These are phyloP conservation scores for Sebastes vulpes DNA, from an alignment of 2,797 vertebrate species.

Conservation along the genomic window DNA sequence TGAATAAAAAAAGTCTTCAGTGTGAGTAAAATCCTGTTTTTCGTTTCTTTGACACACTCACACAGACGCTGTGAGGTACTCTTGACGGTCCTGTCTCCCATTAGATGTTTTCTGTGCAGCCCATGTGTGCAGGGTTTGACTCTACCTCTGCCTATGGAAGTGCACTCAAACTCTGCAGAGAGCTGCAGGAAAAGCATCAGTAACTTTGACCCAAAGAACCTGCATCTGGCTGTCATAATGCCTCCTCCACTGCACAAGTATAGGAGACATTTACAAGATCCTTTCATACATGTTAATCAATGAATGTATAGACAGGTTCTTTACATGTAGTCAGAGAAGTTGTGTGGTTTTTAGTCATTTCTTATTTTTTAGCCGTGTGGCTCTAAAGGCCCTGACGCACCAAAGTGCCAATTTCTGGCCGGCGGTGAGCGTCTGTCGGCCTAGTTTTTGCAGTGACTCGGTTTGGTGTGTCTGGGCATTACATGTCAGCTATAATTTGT, in stretches of 20 bases:
- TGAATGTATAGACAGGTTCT: background rate
- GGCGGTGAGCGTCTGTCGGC: background rate
- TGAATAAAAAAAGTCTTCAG: slow-evolving; percentile 44
- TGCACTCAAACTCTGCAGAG: slow-evolving; percentile 27
- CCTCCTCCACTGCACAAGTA: slow-evolving; percentile 18
- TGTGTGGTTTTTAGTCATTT: background rate
- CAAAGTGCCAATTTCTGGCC: background rate
- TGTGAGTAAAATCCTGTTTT: slow-evolving; percentile 41
- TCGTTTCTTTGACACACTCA: slow-evolving; percentile 33
- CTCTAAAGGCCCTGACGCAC: background rate
- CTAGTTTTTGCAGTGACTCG: background rate
- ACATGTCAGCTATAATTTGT: background rate
- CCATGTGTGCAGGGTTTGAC: slow-evolving; percentile 67
- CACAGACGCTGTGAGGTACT: slow-evolving; percentile 29
- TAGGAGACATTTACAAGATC: slow-evolving; percentile 36
- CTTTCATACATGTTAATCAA: background rate
- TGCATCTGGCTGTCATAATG: slow-evolving; percentile 61
- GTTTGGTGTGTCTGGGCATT: background rate
- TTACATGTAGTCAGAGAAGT: background rate
- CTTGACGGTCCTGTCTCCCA: slow-evolving; percentile 45
- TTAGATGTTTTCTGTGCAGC: slow-evolving; percentile 65
- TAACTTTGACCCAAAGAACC: slow-evolving; percentile 41
- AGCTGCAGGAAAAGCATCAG: slow-evolving; percentile 51
- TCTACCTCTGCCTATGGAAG: slow-evolving; percentile 37
- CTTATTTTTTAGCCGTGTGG: background rate